These are phyloP conservation scores for Sebastiscus tertius DNA, from an alignment of 2,797 vertebrate genomes.

Conservation along the genomic window DNA sequence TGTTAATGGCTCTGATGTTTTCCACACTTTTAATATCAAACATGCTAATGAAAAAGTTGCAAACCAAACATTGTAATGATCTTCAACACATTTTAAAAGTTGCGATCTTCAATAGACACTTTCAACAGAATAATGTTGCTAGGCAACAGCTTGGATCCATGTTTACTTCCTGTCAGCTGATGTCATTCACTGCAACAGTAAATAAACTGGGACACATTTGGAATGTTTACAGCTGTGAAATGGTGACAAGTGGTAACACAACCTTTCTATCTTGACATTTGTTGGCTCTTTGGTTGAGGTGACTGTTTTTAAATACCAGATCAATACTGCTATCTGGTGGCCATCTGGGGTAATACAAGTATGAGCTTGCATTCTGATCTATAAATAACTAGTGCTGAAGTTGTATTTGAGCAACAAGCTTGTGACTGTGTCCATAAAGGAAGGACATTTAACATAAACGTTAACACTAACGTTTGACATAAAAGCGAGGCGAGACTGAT, in stretches of 20 bases:
- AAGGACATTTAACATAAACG: conserved; percentile 4
- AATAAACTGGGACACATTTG: too few species aligned
- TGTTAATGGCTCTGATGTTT: neutral
- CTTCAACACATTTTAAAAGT: neutral
- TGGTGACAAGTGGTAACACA: neutral
- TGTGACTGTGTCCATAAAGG: conserved; percentile 52
- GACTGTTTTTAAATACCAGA: neutral
- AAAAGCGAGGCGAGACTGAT: neutral
- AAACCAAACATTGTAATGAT: neutral
- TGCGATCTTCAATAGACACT: neutral
- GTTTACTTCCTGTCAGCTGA: neutral
- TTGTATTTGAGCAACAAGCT: conserved; percentile 59
- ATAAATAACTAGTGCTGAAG: conserved; percentile 75
- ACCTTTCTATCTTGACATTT: neutral
- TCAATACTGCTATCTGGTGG: conserved; percentile 51
- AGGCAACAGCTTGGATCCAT: neutral
- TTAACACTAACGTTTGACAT: neutral
- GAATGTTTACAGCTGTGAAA: neutral
- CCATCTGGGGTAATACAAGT: conserved; percentile 32
- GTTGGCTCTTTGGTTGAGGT: conserved; percentile 1
- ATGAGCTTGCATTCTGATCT: conserved; percentile 74
- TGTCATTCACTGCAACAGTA: neutral
- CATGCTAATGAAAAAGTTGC: neutral
- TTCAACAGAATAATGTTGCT: neutral
- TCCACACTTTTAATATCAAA: neutral